A percentile compares a stretch with the other conserved stretches of the same genome.
phyloP scores from a whole-genome alignment of 2,113 vertebrate genomes.

The Tricholaema leucomelas region DNA sequence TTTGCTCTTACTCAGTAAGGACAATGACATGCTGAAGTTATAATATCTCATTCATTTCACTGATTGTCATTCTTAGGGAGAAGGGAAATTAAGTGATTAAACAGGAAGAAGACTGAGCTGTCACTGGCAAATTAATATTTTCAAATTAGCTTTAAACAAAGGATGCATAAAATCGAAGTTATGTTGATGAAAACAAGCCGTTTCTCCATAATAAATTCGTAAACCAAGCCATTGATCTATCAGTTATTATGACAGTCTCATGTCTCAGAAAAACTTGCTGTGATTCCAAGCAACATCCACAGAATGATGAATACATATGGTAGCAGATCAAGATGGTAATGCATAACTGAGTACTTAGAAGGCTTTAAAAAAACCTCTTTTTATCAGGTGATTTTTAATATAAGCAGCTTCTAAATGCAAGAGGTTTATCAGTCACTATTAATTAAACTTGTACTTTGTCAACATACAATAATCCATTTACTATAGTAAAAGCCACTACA shows the following conservation, averaged over 20 bases:
- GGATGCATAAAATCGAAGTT: slow-evolving; percentile 29
- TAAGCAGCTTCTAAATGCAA: slow-evolving; percentile 74
- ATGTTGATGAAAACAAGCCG: slow-evolving; percentile 35
- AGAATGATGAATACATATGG: slow-evolving; percentile 45
- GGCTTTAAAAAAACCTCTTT: slow-evolving; percentile 65
- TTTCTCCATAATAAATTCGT: slow-evolving; percentile 23
- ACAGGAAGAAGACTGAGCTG: slow-evolving; percentile 20
- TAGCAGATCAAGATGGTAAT: slow-evolving; percentile 50
- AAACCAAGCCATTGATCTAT: slow-evolving; percentile 51
- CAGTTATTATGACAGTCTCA: slow-evolving; percentile 33
- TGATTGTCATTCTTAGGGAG: slow-evolving; percentile 39
- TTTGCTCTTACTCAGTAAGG: neutral
- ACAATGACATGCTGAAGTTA: slow-evolving; percentile 8
- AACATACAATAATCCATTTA: slow-evolving; percentile 86
- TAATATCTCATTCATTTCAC: slow-evolving; percentile 20
- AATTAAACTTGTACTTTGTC: slow-evolving; percentile 89
- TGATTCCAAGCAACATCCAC: slow-evolving; percentile 26
- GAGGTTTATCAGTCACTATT: slow-evolving; percentile 82
- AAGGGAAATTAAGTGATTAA: slow-evolving; percentile 58
- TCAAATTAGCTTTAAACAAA: slow-evolving; percentile 52
- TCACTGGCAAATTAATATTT: slow-evolving; percentile 55
- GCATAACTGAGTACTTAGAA: slow-evolving; percentile 46
- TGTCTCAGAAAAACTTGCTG: slow-evolving; percentile 26
- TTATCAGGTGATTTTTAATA: slow-evolving; percentile 77
- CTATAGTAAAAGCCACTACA: slow-evolving; percentile 81